These are phyloP conservation scores for Pelvicachromis taeniatus DNA, from an alignment of 2,113 vertebrate species.

Conservation along the genomic window DNA sequence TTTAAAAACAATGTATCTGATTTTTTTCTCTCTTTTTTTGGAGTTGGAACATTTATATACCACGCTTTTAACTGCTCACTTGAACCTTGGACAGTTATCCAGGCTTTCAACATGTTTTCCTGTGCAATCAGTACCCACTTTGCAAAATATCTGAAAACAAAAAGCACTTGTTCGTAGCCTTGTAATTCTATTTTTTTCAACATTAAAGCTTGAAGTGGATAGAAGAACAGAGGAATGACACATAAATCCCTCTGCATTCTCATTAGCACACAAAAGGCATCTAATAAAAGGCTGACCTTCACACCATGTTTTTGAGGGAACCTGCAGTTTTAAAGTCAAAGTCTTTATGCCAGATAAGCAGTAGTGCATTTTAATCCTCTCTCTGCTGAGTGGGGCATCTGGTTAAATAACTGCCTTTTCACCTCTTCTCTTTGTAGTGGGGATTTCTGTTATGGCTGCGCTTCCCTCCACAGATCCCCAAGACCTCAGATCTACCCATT, in stretches of 20 bases:
- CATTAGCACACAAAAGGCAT: slow-evolving; percentile 71
- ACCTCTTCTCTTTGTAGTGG: slow-evolving; percentile 66
- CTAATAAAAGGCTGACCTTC: slow-evolving; percentile 73
- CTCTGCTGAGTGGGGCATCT: slow-evolving; percentile 76
- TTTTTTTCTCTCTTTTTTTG: neutral
- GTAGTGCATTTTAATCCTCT: slow-evolving; percentile 74
- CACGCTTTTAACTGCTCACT: neutral
- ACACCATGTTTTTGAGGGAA: slow-evolving; percentile 64
- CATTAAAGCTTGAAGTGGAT: slow-evolving; percentile 13
- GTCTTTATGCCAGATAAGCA: slow-evolving; percentile 75
- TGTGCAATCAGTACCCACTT: slow-evolving; percentile 12
- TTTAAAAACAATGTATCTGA: neutral
- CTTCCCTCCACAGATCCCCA: slow-evolving; percentile 63
- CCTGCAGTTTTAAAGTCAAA: slow-evolving; percentile 71
- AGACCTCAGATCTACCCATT: slow-evolving; percentile 70
- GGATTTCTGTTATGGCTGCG: slow-evolving; percentile 71
- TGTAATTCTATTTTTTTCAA: slow-evolving; percentile 30
- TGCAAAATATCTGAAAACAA: slow-evolving; percentile 13
- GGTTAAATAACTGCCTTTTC: slow-evolving; percentile 77
- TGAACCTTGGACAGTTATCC: neutral
- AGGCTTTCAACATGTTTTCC: neutral
- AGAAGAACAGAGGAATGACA: slow-evolving; percentile 40
- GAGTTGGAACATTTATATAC: neutral
- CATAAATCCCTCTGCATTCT: slow-evolving; percentile 50
- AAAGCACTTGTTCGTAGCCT: slow-evolving; percentile 22